Evolutionary conservation across 2,888 invertebrate genomes (phyloP).

Genomic region (Malachius bipustulatus): DNA sequence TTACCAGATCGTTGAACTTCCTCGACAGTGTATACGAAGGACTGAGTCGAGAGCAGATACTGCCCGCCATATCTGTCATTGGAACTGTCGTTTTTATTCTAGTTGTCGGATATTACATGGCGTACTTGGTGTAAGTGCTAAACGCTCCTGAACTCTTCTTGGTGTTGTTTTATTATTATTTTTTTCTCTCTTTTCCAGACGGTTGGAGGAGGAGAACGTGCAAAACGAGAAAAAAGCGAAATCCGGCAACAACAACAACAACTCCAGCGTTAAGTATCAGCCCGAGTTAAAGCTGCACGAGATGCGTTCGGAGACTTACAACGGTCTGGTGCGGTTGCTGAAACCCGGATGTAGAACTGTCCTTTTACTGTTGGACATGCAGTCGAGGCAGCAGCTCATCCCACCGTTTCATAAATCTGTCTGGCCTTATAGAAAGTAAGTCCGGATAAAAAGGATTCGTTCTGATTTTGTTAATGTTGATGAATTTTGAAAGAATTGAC

Average conservation of each 20-base stretch:
- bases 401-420: constrained; percentile 87
- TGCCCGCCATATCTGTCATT: constrained; percentile 66
- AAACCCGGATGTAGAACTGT: constrained; percentile 94
- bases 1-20: constrained; percentile 52
- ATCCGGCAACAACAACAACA: constrained; percentile 37
- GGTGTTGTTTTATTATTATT: not conserved
- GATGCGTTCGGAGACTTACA: constrained; percentile 87
- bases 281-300: constrained; percentile 81
- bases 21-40: constrained; percentile 61
- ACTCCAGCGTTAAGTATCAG: constrained; percentile 27
- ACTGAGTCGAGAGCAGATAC: constrained; percentile 62
- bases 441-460: constrained; percentile 18
- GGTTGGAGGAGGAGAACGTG: constrained; percentile 48
- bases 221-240: constrained; percentile 38
- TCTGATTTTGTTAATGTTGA: constrained; percentile 5
- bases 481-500: no score
- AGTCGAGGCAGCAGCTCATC: constrained; percentile 74
- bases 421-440: constrained; percentile 91
- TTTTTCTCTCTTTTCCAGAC: constrained; percentile 30
- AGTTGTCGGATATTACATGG: constrained; percentile 73
- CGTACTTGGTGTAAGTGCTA: constrained; percentile 57
- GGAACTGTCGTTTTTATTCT: constrained; percentile 68
- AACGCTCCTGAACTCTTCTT: no score
- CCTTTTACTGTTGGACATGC: constrained; percentile 78
- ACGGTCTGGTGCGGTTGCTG: constrained; percentile 79